Evolutionary conservation across 2,888 invertebrate species (phyloP).

Genomic region (Hanleya hanleyi): DNA sequence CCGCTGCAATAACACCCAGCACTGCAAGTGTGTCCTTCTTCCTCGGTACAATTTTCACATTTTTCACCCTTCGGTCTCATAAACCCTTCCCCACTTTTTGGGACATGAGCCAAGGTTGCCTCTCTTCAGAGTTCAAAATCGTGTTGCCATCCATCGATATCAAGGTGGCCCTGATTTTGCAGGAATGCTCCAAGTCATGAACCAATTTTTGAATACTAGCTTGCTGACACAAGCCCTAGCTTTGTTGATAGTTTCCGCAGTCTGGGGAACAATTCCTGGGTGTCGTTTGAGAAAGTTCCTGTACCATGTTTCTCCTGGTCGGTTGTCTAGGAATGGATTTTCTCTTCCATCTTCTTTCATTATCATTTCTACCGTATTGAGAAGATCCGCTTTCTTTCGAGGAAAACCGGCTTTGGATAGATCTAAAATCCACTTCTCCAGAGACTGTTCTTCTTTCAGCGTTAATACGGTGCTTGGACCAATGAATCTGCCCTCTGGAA

Average conservation of each 20-base stretch:
- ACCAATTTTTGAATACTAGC: slow-evolving; percentile 20
- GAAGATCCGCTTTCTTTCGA: not conserved
- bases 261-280: not conserved
- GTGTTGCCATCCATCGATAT: slow-evolving; percentile 8
- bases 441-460: not conserved
- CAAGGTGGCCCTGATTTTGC: too few relatives aligned
- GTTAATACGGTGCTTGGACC: not conserved
- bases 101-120: slow-evolving; percentile 9
- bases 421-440: not conserved
- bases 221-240: slow-evolving; percentile 12
- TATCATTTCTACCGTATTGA: slow-evolving; percentile 12
- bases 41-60: too few relatives aligned
- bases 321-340: slow-evolving; percentile 24
- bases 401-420: not conserved
- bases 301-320: slow-evolving; percentile 25
- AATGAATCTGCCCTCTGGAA: too few relatives aligned
- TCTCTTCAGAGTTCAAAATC: not conserved
- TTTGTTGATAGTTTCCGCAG: slow-evolving; percentile 7
- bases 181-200: not conserved
- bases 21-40: not conserved
- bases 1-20: not conserved
- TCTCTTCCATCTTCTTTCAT: slow-evolving; percentile 9
- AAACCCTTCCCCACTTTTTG: slow-evolving; percentile 9
- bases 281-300: slow-evolving; percentile 14
- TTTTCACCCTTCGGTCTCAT: too few relatives aligned